Evolutionary conservation across 2,888 invertebrate genomes (phyloP).

Genomic region (Melolontha melolontha): DNA sequence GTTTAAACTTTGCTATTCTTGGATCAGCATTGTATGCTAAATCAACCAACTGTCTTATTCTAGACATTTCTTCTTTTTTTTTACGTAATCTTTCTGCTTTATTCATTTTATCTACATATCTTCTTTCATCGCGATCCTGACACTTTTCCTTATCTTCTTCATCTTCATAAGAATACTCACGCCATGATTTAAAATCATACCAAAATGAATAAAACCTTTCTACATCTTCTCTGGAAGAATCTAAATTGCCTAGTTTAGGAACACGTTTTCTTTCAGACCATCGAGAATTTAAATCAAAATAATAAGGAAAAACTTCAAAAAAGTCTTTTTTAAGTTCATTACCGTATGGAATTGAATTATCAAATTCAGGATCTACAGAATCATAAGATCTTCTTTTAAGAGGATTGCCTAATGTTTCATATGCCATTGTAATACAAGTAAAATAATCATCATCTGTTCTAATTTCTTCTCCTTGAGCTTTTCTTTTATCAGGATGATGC

Average conservation of each 20-base stretch:
- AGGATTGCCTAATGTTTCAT: slow-evolving; percentile 88
- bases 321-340: slow-evolving; percentile 85
- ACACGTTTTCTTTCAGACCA: slow-evolving; percentile 93
- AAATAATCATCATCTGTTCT: slow-evolving; percentile 96
- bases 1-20: slow-evolving; percentile 90
- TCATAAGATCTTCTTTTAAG: slow-evolving; percentile 91
- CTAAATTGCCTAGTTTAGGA: slow-evolving; percentile 82
- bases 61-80: slow-evolving; percentile 96
- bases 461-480: slow-evolving; percentile 89
- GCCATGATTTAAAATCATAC: slow-evolving; percentile 99
- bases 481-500: slow-evolving; percentile 98
- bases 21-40: slow-evolving; percentile 95
- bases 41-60: slow-evolving; percentile 92
- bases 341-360: slow-evolving; percentile 85
- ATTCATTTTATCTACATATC: slow-evolving; percentile 97
- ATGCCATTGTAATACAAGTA: slow-evolving; percentile 98
- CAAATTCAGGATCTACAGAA: slow-evolving; percentile 95
- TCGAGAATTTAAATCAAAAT: slow-evolving; percentile 82
- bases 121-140: slow-evolving; percentile 93
- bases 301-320: slow-evolving; percentile 75
- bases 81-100: slow-evolving; percentile 91
- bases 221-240: slow-evolving; percentile 85
- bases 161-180: slow-evolving; percentile 98
- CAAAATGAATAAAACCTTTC: slow-evolving; percentile 97
- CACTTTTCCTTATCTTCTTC: slow-evolving; percentile 99